Evolutionary conservation across 2,113 vertebrate species (phyloP), one percentile per base, ranked within the genome.

Genomic region (Mobula birostris): DNA sequence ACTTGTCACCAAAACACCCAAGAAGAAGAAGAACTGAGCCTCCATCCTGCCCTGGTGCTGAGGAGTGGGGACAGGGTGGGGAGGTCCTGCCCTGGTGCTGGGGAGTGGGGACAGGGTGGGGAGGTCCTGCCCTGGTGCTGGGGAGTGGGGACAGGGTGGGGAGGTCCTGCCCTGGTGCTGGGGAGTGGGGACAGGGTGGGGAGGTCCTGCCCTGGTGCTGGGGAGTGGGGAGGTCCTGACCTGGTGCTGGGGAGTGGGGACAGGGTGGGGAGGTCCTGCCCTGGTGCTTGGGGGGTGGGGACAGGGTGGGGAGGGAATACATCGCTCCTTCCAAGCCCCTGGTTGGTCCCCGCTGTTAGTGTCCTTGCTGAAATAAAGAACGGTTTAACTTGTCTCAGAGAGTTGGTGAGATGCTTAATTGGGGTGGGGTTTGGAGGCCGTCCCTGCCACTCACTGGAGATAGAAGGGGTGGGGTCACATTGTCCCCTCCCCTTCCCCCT

Each of bases 21-120:
- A 98, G 96, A 99, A 99, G 95, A 98, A 98, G 96, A 99, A 98
- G 96, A 99, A 98, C 94, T 99, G 96, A 98, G 36, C 56, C 27
- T 94, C 88, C 6, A 7, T 21, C 29, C 85, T 2, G 66, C 74
- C 87, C 94, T 74, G 70, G 94, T 80, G 11, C n/a, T 0, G n/a
- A n/a, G 77, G n/a, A 9, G 21, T 1, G 9, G 77, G 21, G 0
- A 6, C 29, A 32, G n/a, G 12, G 77, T 7, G 29, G n/a, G 77
- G n/a, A n/a, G n/a, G n/a, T 21, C 29, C 85, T 2, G 66, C 74
- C 87, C 94, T 74, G 70, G 94, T 80, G 11, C n/a, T 0, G n/a
- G 77, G 77, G n/a, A 9, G 21, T 1, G 9, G 77, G 21, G 0
- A 6, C 29, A 32, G n/a, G 12, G 77, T 7, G 29, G n/a, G 77